Percentiles rank a stretch among this genome's conserved stretches.
Conservation (phyloP, 2,113 vertebrate species). For the Sminthopsis crassicaudata region DNA sequence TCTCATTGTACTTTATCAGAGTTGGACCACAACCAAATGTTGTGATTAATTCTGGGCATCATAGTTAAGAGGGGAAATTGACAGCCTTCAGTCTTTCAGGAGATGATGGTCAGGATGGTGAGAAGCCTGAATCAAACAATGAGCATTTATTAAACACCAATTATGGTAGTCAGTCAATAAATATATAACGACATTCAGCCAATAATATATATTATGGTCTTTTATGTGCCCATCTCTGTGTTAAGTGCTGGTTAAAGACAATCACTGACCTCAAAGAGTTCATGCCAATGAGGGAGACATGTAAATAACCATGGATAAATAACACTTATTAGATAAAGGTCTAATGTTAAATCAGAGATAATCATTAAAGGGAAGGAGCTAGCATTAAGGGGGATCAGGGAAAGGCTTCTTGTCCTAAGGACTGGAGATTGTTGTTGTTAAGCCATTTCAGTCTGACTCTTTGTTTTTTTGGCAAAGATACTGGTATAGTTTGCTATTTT, state of each 20-base stretch:
- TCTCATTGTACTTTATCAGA: not conserved
- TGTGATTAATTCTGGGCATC: not conserved
- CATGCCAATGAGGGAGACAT: not conserved
- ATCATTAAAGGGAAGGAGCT: no score
- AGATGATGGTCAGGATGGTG: not conserved
- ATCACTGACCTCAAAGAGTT: not conserved
- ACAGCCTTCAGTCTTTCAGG: not conserved
- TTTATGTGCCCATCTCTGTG: not conserved
- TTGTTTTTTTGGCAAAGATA: no score
- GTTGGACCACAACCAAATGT: not conserved
- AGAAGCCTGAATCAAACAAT: not conserved
- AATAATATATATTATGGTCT: not conserved
- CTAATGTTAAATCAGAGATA: no score
- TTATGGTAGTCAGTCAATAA: not conserved
- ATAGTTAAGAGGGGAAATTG: not conserved
- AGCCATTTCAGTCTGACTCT: no score
- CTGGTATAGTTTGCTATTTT: no score
- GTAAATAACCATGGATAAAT: no score
- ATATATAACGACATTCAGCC: not conserved
- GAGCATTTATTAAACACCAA: not conserved
- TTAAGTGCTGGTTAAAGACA: no score
- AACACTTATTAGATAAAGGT: no score
- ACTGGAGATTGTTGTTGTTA: no score
- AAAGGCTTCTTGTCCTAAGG: no score
- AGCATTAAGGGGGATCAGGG: no score